Percentiles rank a stretch among this genome's conserved stretches.
Conservation (phyloP, 2,113 vertebrate genomes). For the Eulemur macaco region DNA sequence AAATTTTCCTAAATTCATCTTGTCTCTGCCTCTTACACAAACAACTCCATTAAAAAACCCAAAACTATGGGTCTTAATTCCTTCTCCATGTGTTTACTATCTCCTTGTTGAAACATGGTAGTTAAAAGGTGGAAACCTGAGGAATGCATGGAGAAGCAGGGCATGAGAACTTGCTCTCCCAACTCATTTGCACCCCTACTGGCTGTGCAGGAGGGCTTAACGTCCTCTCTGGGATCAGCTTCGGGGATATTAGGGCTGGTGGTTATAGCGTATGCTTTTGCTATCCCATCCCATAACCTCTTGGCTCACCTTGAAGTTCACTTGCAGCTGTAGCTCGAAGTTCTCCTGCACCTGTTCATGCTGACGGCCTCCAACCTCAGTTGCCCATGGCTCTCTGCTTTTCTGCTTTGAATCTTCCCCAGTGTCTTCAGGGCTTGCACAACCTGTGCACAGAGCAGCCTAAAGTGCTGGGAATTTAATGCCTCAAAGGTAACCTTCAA, state of each 20-base stretch:
- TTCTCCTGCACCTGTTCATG: neutral
- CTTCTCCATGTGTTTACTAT: neutral
- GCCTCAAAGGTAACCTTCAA: neutral
- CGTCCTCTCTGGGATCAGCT: neutral
- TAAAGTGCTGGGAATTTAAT: neutral
- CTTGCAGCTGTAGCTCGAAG: neutral
- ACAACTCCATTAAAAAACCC: neutral
- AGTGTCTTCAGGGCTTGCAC: neutral
- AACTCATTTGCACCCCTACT: neutral
- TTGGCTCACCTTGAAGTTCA: neutral
- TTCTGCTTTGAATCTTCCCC: neutral
- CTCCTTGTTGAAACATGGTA: neutral
- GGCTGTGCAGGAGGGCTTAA: neutral
- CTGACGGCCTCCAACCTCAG: neutral
- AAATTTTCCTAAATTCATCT: constrained; percentile 39
- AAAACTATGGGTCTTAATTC: neutral
- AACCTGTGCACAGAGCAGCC: too few species aligned
- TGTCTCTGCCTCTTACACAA: neutral
- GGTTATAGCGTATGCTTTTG: neutral
- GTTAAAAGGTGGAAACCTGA: neutral
- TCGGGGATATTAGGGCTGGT: too few species aligned
- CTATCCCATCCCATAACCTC: neutral
- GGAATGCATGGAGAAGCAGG: neutral
- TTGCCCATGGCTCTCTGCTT: neutral
- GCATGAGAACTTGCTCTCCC: neutral